Percentiles rank a stretch among this genome's conserved stretches.
These are phyloP conservation scores for Heliocidaris erythrogramma DNA, from an alignment of 35 echinoderm and acorn worm genomes.

Conservation along the genomic window DNA sequence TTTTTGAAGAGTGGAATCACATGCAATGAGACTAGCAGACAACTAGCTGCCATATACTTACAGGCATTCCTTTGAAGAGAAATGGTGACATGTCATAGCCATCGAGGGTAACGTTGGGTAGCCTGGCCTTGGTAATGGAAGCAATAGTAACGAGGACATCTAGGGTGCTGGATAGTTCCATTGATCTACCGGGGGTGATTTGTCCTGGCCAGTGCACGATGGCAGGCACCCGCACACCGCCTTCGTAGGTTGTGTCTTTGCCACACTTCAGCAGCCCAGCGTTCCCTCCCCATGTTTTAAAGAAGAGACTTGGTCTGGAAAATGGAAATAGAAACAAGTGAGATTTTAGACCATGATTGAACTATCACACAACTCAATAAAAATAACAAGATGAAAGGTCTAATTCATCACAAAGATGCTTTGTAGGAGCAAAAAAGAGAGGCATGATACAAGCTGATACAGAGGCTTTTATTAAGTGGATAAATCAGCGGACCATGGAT, in stretches of 20 bases:
- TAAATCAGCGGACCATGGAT: no score
- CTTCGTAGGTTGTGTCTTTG: conserved; percentile 47
- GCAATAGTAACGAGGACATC: conserved; percentile 45
- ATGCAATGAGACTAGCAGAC: no score
- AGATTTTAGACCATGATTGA: no score
- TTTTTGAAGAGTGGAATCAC: no score
- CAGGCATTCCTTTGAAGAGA: conserved; percentile 27
- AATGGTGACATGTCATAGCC: conserved; percentile 28
- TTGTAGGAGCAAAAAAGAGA: no score
- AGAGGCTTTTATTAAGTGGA: no score
- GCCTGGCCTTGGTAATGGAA: background rate
- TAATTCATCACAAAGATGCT: no score
- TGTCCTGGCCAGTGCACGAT: conserved; percentile 48
- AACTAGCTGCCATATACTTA: background rate
- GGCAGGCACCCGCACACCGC: conserved; percentile 29
- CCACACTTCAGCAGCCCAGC: conserved; percentile 50
- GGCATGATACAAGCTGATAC: no score
- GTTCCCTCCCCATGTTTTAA: conserved; percentile 23
- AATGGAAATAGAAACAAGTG: no score
- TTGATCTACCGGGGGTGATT: conserved; percentile 20
- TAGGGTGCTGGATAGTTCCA: conserved; percentile 35
- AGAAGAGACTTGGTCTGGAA: conserved; percentile 37
- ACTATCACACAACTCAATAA: no score
- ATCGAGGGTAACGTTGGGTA: conserved; percentile 16
- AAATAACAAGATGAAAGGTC: no score